Base-by-base conservation (phyloP, 2,888 invertebrate species). In the Embidobia sp. region DNA sequence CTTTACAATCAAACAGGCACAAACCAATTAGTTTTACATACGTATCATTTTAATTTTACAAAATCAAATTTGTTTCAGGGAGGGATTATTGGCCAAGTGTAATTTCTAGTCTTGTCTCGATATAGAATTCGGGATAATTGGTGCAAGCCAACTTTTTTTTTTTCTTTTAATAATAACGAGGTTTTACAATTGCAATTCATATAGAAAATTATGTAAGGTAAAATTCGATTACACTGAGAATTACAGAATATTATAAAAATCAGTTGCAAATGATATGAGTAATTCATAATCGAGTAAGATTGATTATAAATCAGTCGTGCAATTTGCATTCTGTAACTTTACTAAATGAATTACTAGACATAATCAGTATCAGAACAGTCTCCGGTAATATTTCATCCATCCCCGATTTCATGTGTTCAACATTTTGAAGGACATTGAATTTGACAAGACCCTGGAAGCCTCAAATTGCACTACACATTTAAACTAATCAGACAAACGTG, bases 21-120 rank as follows among this genome's bases (percentile, higher is more conserved):
- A 76, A 70, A 66, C 64, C 76, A 76, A 70, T 76, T 76, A 70
- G 64, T 70, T 64, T 64, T 59, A 31, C 59, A 13, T 49, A 16
- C 18, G 40, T 27, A 59, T 70, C 76, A 76, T 57, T 76, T 63
- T 76, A 70, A 64, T 76, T 76, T 76, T 51, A 22, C 46, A 63
- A 64, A 53, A 51, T 70, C 63, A 59, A 70, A 76, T 48, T 66
- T 59, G 16, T 35, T 70, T 51, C 61, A 44, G 35, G 29, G 7
- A 46, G 27, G 8, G 29, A 29, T 7, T 8, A 29, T 8, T 8
- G 3, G 8, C 29, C 2, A 29, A 2, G n/a, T n/a, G 7, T 2
- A 8, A 2, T n/a, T 29, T 29, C 8, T 29, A 29, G 8, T 29
- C n/a, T 29, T 8, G 8, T 29, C n/a, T 2, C 4, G 8, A 7